Evolutionary conservation across 2,888 invertebrate genomes (phyloP).

Genomic region (Amiota minor): DNA sequence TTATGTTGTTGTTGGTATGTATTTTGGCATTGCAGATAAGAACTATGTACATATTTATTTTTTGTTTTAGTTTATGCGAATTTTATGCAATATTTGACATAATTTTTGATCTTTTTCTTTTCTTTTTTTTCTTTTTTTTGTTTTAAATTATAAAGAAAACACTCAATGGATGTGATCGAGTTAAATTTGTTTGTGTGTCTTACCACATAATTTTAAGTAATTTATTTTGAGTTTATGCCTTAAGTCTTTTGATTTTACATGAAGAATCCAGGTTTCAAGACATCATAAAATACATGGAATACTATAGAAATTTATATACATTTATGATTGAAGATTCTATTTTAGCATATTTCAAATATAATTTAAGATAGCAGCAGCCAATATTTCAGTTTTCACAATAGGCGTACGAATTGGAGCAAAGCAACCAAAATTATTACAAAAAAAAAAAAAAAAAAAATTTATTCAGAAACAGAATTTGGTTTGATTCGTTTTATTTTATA

Average conservation of each 20-base stretch:
- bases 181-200: neutral
- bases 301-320: too few relatives aligned
- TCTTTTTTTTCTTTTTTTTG: conserved; percentile 20
- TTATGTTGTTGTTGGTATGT: conserved; percentile 47
- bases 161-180: neutral
- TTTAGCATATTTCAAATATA: too few relatives aligned
- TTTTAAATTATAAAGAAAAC: neutral
- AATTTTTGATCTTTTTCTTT: conserved; percentile 47
- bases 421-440: too few relatives aligned
- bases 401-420: too few relatives aligned
- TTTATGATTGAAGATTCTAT: too few relatives aligned
- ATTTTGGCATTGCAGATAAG: conserved; percentile 48
- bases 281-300: too few relatives aligned
- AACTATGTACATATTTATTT: conserved; percentile 30
- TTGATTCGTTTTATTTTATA: too few relatives aligned
- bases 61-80: conserved; percentile 50
- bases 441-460: too few relatives aligned
- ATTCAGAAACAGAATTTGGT: too few relatives aligned
- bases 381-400: too few relatives aligned
- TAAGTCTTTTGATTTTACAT: conserved; percentile 4
- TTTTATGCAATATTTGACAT: conserved; percentile 65
- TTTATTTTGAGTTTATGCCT: conserved; percentile 3
- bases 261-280: too few relatives aligned
- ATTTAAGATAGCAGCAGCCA: too few relatives aligned
- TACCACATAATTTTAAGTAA: conserved; percentile 1